Evolutionary conservation across 2,888 invertebrate species (phyloP), one percentile per base, ranked within the genome.

Genomic region (Ophonus ardosiacus): DNA sequence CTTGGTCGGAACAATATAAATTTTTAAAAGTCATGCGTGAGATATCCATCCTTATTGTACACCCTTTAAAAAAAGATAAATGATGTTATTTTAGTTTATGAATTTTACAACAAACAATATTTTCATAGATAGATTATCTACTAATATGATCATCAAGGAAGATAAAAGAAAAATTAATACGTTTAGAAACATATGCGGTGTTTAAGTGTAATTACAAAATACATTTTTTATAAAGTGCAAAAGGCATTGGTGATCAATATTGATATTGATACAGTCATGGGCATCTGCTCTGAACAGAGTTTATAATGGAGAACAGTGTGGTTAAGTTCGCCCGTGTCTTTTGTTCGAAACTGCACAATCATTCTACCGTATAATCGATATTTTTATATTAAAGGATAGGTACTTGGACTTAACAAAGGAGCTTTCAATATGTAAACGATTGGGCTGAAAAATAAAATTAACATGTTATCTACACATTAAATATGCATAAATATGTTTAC

Each of bases 291-390:
- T 18, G 40, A 8, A n/a, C 13, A 31, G 43, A 71, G 40, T 43
- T 38, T 56, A 51, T 51, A 51, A 56, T 51, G 38, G 18, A 15
- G 56, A 80, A 80, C 40, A 80, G 56, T 68, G 68, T 68, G 15
- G 68, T 59, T 61, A 80, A 61, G 81, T 81, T 81, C 68, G 68
- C 56, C 31, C 65, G 63, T 38, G 51, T 65, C 63, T 56, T 65
- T 81, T 81, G 81, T 81, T 81, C 65, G 51, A 43, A 81, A 81
- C 63, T 63, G 81, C 81, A 57, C 56, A 65, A 51, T 51, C 81
- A 81, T 65, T 65, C 61, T 24, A 43, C 40, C 81, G 65, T 65
- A 65, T 65, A 81, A 81, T 81, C 81, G 65, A 65, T 65, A 65
- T 81, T 81, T 81, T 79, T 79, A 79, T 57, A 79, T 51, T 76